These are phyloP conservation scores for Allolobophora icterica DNA, from an alignment of 2,888 invertebrate species.

Conservation along the genomic window DNA sequence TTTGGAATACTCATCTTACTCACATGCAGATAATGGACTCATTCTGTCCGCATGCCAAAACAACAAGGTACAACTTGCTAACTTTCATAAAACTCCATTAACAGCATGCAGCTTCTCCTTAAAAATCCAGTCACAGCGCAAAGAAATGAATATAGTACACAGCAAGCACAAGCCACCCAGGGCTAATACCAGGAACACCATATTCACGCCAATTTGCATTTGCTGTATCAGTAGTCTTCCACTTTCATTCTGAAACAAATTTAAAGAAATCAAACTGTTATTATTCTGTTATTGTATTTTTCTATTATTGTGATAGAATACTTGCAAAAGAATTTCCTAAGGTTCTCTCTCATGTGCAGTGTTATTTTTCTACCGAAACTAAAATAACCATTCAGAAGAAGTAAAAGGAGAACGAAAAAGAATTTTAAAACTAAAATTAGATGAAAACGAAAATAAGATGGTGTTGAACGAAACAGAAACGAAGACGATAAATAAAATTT, in stretches of 20 bases:
- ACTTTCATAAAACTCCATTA: neutral
- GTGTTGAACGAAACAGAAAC: too few species aligned
- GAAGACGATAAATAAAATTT: too few species aligned
- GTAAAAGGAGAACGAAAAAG: too few species aligned
- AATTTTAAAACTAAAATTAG: too few species aligned
- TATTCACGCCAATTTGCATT: neutral
- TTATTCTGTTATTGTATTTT: too few species aligned
- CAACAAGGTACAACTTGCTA: neutral
- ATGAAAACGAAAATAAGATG: too few species aligned
- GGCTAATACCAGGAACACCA: neutral
- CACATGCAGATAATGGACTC: neutral
- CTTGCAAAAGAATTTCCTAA: neutral
- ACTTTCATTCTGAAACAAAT: neutral
- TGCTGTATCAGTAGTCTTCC: neutral
- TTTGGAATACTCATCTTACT: neutral
- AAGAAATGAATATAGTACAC: neutral
- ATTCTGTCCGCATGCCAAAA: neutral
- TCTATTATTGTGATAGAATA: neutral
- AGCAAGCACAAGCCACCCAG: neutral
- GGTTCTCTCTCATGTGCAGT: neutral
- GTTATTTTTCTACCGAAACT: too few species aligned
- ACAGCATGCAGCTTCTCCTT: neutral
- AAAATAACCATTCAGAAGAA: too few species aligned
- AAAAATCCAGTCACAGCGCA: neutral
- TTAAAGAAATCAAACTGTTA: neutral